Evolutionary conservation across 2,113 vertebrate genomes (phyloP).

Genomic region (Hiodon tergisus): DNA sequence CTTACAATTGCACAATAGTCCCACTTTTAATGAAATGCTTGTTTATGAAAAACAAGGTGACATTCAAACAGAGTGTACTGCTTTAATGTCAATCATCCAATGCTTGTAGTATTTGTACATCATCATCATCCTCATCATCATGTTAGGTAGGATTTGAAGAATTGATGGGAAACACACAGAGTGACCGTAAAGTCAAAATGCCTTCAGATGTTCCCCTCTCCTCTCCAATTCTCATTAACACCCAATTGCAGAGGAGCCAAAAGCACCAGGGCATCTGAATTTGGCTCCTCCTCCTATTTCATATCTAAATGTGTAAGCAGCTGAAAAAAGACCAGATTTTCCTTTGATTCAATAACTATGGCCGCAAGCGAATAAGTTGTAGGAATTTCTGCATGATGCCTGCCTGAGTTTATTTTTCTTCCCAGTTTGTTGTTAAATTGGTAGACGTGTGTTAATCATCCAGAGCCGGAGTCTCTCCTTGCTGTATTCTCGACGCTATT

Average conservation of each 20-base stretch:
- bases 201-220: neutral
- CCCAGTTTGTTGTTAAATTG: slow-evolving; percentile 35
- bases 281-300: slow-evolving; percentile 58
- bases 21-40: neutral
- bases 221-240: neutral
- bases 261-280: too few species aligned
- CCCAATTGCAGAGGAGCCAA: slow-evolving; percentile 37
- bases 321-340: slow-evolving; percentile 51
- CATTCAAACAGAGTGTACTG: slow-evolving; percentile 55
- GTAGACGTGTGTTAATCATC: slow-evolving; percentile 73
- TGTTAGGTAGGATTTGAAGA: slow-evolving; percentile 58
- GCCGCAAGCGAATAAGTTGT: neutral
- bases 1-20: neutral
- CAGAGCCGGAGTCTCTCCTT: slow-evolving; percentile 90
- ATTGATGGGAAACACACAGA: slow-evolving; percentile 63
- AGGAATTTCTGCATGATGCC: slow-evolving; percentile 22
- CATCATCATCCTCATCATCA: slow-evolving; percentile 70
- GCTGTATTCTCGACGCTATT: slow-evolving; percentile 97
- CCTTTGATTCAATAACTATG: neutral
- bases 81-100: slow-evolving; percentile 70
- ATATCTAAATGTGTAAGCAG: slow-evolving; percentile 65
- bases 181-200: too few species aligned
- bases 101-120: slow-evolving; percentile 57
- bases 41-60: neutral
- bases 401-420: slow-evolving; percentile 22